Conservation (phyloP, 2,797 vertebrate species). For the Sebastiscus tertius region DNA sequence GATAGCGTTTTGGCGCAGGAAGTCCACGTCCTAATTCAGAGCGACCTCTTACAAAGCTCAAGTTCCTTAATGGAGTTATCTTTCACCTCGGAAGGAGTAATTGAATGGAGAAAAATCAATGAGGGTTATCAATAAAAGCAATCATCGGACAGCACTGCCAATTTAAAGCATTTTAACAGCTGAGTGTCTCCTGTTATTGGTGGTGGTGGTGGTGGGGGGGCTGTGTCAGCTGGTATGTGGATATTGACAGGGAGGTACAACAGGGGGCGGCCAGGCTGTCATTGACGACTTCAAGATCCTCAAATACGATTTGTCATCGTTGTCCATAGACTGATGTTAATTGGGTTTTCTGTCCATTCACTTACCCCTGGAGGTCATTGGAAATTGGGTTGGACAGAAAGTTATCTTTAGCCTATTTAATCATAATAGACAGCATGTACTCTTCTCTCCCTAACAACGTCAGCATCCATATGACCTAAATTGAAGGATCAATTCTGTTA, state of each 20-base stretch:
- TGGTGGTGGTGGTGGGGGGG: background rate
- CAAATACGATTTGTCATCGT: constrained; percentile 68
- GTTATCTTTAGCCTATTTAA: constrained; percentile 60
- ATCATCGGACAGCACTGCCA: constrained; percentile 62
- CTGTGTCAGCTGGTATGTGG: constrained; percentile 43
- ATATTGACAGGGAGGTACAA: constrained; percentile 48
- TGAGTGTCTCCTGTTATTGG: constrained; percentile 45
- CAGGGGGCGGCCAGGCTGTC: constrained; percentile 19
- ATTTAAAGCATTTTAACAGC: constrained; percentile 64
- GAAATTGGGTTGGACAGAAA: constrained; percentile 48
- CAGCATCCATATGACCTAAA: constrained; percentile 33
- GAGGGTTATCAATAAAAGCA: constrained; percentile 70
- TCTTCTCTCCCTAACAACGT: constrained; percentile 33
- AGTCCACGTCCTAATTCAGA: constrained; percentile 60
- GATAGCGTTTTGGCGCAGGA: constrained; percentile 68
- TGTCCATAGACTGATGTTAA: constrained; percentile 56
- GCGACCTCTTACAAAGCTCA: constrained; percentile 71
- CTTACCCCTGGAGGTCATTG: constrained; percentile 62
- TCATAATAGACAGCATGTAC: constrained; percentile 48
- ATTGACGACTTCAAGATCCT: constrained; percentile 42
- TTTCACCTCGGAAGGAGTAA: constrained; percentile 70
- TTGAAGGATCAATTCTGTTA: constrained; percentile 47
- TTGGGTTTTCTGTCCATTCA: constrained; percentile 61
- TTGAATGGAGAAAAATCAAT: constrained; percentile 77
- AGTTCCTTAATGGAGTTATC: constrained; percentile 74